Evolutionary conservation across 2,888 invertebrate genomes (phyloP).

Genomic region (Serripes groenlandicus): DNA sequence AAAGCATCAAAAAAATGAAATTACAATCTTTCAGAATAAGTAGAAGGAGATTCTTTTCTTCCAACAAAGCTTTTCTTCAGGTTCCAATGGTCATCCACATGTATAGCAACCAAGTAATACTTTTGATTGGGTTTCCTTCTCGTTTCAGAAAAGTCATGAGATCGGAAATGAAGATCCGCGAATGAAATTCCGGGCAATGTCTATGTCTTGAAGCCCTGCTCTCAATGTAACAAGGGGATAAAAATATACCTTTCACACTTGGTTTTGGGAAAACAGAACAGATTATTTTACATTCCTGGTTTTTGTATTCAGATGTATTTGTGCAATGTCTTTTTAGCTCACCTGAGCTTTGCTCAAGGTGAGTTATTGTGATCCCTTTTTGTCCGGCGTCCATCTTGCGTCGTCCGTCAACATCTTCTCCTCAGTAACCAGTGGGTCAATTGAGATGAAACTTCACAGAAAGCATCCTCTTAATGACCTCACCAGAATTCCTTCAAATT

Average conservation of each 20-base stretch:
- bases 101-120: too few relatives aligned
- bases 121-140: conserved; percentile 59
- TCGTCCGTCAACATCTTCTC: background rate
- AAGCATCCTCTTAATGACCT: too few relatives aligned
- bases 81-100: too few relatives aligned
- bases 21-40: too few relatives aligned
- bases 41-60: too few relatives aligned
- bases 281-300: background rate
- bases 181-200: conserved; percentile 44
- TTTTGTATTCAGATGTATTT: background rate
- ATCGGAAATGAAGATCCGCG: conserved; percentile 8
- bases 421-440: background rate
- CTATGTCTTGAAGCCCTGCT: conserved; percentile 11
- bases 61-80: too few relatives aligned
- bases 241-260: background rate
- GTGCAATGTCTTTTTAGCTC: background rate
- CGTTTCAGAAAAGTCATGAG: conserved; percentile 25
- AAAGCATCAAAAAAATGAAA: too few relatives aligned
- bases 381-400: background rate
- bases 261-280: background rate
- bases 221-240: background rate
- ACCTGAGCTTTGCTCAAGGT: background rate
- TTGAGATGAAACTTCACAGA: too few relatives aligned
- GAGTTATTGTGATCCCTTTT: background rate
- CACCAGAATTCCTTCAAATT: too few relatives aligned